Conservation (phyloP, 1,140 invertebrate species). For the Drosophila melanica region DNA sequence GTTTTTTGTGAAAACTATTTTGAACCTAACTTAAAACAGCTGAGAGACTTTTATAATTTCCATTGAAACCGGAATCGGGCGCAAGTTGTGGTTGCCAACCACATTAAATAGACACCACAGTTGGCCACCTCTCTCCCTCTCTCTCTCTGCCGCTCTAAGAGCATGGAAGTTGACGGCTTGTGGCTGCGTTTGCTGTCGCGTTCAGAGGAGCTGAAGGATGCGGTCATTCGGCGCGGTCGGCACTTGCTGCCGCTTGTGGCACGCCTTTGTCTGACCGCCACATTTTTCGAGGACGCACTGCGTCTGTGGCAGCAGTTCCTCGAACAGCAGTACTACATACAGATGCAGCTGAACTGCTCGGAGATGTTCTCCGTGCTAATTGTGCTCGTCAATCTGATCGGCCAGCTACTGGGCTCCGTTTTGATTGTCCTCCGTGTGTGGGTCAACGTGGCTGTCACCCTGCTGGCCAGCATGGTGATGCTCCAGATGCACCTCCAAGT, state of each 20-base stretch:
- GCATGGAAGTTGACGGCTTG: constrained; percentile 9
- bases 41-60: not conserved
- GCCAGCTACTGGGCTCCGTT: constrained; percentile 33
- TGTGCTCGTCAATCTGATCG: constrained; percentile 28
- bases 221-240: constrained; percentile 25
- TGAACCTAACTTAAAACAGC: not conserved
- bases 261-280: constrained; percentile 44
- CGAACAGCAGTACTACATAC: constrained; percentile 12
- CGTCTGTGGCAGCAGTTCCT: constrained; percentile 45
- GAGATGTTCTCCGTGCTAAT: constrained; percentile 4
- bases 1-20: not conserved
- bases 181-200: constrained; percentile 1
- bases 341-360: constrained; percentile 17
- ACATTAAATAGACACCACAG: not conserved
- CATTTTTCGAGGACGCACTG: constrained; percentile 43
- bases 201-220: constrained; percentile 22
- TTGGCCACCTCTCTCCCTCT: not conserved
- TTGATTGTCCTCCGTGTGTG: constrained; percentile 26
- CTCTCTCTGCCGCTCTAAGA: not conserved
- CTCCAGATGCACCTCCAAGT: constrained; percentile 23
- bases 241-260: constrained; percentile 33
- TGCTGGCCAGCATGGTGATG: constrained; percentile 29
- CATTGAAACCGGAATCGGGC: too few relatives aligned
- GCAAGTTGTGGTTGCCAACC: not conserved
- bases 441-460: constrained; percentile 31